Base-by-base conservation (phyloP, 1,140 invertebrate genomes). In the Dendrolimus kikuchii region DNA sequence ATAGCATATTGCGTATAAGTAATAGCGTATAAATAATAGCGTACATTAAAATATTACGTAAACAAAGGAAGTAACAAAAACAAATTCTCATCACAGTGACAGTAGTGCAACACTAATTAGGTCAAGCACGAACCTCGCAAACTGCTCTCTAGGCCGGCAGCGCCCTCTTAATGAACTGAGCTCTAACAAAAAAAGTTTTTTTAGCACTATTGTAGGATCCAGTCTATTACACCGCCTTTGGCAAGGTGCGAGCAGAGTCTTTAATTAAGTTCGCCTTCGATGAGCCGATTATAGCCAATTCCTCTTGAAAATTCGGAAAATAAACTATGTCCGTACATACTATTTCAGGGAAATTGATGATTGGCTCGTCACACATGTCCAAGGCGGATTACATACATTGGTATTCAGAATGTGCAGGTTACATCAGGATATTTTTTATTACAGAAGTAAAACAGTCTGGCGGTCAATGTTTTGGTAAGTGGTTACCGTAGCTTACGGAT, bases 121-220 rank as follows among this genome's bases (percentile, higher is more conserved):
- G 73, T 79, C 73, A 79, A 79, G 74, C 74, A 66, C 62, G 64
- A 68, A 56, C 64, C 67, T 64, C 68, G 59, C 69, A 74, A 68
- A 67, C 74, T 71, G 61, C 60, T 64, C 66, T 64, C 65, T 55
- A 64, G 57, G 64, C 64, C 61, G 56, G 52, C 54, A 50, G 51
- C 61, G 65, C 60, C 66, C 68, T 66, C 71, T 71, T 73, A 77
- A 74, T 74, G 74, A 77, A 74, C 71, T 74, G 23, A 23, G 53
- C 60, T 73, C 68, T 71, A 74, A 71, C 66, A 67, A 74, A 77
- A 77, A 67, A 65, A 71, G 61, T 73, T 77, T 71, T 69, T 77
- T 77, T 63, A 73, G 64, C 62, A 61, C 62, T 62, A 62, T 74
- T 66, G 64, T 65, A 60, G 23, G 23, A 23, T 40, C 38, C 49